Conservation (phyloP, 2,888 invertebrate species). For the Rotaria macrura region DNA sequence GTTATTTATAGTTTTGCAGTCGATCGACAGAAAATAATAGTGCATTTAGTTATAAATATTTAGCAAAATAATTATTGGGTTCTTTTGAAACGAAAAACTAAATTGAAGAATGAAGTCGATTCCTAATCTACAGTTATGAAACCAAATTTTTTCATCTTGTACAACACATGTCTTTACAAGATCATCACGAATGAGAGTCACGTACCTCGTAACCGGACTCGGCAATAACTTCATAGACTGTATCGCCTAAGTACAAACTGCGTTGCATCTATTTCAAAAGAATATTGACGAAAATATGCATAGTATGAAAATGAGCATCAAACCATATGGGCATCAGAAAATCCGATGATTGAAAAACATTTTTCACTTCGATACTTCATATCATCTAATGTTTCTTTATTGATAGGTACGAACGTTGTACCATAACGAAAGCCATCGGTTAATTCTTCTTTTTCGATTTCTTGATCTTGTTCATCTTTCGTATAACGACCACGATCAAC, state of each 20-base stretch:
- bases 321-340: slow-evolving; percentile 53
- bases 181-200: background rate
- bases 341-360: slow-evolving; percentile 61
- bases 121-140: too few relatives aligned
- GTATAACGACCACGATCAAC: slow-evolving; percentile 37
- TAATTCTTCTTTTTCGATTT: slow-evolving; percentile 53
- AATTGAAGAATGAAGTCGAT: too few relatives aligned
- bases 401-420: slow-evolving; percentile 57
- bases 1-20: too few relatives aligned
- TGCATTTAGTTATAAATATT: too few relatives aligned
- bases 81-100: too few relatives aligned
- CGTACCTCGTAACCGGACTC: slow-evolving; percentile 50
- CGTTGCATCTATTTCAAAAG: slow-evolving; percentile 41
- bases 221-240: slow-evolving; percentile 44
- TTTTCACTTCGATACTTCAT: slow-evolving; percentile 58
- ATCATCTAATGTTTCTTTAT: slow-evolving; percentile 54
- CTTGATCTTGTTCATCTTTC: slow-evolving; percentile 52
- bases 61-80: too few relatives aligned
- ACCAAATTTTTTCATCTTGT: too few relatives aligned
- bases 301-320: slow-evolving; percentile 35
- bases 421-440: slow-evolving; percentile 58
- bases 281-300: slow-evolving; percentile 26
- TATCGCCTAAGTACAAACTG: slow-evolving; percentile 45
- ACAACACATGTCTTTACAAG: too few relatives aligned
- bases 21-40: too few relatives aligned